Evolutionary conservation across 1,140 invertebrate species (phyloP).

Genomic region (Camponotus floridanus): DNA sequence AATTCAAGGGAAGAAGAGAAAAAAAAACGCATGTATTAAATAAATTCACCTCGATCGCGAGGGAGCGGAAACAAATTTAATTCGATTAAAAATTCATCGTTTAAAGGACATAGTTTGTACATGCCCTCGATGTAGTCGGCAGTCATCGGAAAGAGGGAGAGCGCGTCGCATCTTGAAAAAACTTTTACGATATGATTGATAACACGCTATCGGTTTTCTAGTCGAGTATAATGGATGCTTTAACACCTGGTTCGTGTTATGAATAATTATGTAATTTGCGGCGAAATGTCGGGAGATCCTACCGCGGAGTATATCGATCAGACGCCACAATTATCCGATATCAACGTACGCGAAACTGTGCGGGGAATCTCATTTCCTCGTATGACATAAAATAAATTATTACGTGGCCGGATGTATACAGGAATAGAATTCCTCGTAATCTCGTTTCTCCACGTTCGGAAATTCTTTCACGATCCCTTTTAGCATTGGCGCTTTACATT

Average conservation of each 20-base stretch:
- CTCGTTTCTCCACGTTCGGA: neutral
- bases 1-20: neutral
- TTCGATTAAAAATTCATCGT: neutral
- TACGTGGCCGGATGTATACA: neutral
- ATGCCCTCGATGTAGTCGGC: too few species aligned
- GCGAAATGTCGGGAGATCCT: constrained; percentile 15
- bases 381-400: neutral
- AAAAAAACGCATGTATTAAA: constrained; percentile 5
- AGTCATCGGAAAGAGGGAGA: too few species aligned
- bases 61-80: neutral
- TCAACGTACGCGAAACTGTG: neutral
- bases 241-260: constrained; percentile 29
- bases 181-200: constrained; percentile 24
- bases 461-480: neutral
- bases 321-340: constrained; percentile 26
- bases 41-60: neutral
- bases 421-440: neutral
- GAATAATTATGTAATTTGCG: constrained; percentile 54
- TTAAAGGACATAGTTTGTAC: neutral
- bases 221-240: constrained; percentile 18
- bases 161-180: too few species aligned
- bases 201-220: constrained; percentile 27
- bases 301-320: constrained; percentile 42
- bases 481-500: constrained; percentile 11
- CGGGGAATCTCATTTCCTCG: neutral